Conservation (phyloP, 2,888 invertebrate genomes). For the Heliconius hortense region DNA sequence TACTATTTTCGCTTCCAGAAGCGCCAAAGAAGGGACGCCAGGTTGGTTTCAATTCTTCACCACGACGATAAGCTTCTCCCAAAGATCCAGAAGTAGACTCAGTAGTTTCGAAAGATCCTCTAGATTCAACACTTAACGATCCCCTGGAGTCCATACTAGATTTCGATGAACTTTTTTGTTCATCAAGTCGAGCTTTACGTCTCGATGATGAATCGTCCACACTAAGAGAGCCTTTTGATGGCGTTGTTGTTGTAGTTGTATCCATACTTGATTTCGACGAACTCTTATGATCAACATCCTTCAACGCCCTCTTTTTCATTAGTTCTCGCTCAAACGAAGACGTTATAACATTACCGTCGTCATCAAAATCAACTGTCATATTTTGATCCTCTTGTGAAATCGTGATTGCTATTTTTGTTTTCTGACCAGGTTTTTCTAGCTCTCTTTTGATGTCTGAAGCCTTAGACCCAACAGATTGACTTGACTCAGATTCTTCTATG, state of each 20-base stretch:
- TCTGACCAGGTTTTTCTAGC: slow-evolving; percentile 74
- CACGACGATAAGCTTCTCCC: slow-evolving; percentile 86
- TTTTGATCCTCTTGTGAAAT: slow-evolving; percentile 80
- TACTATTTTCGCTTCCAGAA: slow-evolving; percentile 89
- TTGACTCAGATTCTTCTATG: slow-evolving; percentile 83
- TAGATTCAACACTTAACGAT: slow-evolving; percentile 85
- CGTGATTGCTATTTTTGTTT: slow-evolving; percentile 79
- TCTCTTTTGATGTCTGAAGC: slow-evolving; percentile 73
- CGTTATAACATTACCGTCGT: slow-evolving; percentile 76
- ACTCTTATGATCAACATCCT: slow-evolving; percentile 76
- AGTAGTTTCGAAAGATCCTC: slow-evolving; percentile 86
- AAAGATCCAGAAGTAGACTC: slow-evolving; percentile 89
- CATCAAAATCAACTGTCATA: slow-evolving; percentile 78
- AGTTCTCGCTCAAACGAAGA: slow-evolving; percentile 72
- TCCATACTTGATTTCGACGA: slow-evolving; percentile 84
- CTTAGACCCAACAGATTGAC: slow-evolving; percentile 81
- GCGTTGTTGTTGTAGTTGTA: slow-evolving; percentile 75
- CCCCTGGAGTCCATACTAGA: slow-evolving; percentile 85
- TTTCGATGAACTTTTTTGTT: slow-evolving; percentile 82
- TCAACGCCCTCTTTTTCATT: slow-evolving; percentile 70
- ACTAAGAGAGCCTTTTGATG: slow-evolving; percentile 77
- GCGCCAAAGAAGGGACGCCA: slow-evolving; percentile 93
- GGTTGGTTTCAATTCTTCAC: slow-evolving; percentile 88
- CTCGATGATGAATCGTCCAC: slow-evolving; percentile 78
- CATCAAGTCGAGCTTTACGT: slow-evolving; percentile 71